phyloP scores from a whole-genome alignment of 2,113 vertebrate genomes.

The Nothocercus nigrocapillus region DNA sequence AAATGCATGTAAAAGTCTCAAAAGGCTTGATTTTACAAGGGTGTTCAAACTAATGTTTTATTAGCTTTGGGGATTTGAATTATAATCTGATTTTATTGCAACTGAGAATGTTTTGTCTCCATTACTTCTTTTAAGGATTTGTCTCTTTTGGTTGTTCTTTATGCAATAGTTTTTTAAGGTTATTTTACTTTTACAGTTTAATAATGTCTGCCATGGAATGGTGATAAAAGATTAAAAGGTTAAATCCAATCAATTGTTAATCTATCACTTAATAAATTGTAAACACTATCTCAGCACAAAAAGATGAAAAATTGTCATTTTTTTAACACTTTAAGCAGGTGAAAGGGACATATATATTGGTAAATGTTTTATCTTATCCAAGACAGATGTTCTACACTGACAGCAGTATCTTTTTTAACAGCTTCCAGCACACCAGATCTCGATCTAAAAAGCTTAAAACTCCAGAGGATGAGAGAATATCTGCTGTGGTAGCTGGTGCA shows the following conservation, averaged over 20 bases:
- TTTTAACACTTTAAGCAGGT: conserved; percentile 59
- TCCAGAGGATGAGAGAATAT: conserved; percentile 77
- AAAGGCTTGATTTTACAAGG: neutral
- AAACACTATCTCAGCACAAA: conserved; percentile 59
- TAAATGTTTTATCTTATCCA: conserved; percentile 69
- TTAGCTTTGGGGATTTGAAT: neutral
- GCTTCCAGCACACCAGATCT: conserved; percentile 81
- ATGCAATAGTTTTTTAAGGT: conserved; percentile 25
- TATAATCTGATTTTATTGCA: neutral
- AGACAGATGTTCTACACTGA: conserved; percentile 70
- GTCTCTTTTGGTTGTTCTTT: neutral
- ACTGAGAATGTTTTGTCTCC: neutral
- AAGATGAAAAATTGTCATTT: conserved; percentile 59
- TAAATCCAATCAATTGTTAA: conserved; percentile 59
- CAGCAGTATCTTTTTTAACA: conserved; percentile 74
- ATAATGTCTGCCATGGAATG: conserved; percentile 22
- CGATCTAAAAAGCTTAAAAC: conserved; percentile 90
- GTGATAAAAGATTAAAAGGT: conserved; percentile 42
- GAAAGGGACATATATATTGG: conserved; percentile 60
- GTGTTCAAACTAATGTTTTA: neutral
- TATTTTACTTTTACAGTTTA: conserved; percentile 50
- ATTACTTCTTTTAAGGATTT: neutral
- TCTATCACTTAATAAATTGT: conserved; percentile 68
- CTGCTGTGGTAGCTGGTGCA: conserved; percentile 64
- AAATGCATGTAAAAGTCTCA: neutral